Evolutionary conservation across 1,140 invertebrate genomes (phyloP), one percentile per base, ranked within the genome.

Genomic region (Habropoda laboriosa): DNA sequence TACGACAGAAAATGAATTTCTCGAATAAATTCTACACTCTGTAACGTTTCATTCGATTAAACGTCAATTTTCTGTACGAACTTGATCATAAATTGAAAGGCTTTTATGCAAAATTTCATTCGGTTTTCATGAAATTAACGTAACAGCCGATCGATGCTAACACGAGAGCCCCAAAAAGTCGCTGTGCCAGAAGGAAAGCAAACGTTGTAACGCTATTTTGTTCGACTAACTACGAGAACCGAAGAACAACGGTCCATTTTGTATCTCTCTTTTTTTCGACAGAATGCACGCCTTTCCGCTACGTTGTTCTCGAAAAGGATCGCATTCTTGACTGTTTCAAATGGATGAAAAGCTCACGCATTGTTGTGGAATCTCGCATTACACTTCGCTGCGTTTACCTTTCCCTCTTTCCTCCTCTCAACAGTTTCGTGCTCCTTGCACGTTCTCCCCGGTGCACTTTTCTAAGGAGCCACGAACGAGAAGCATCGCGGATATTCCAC

Each of bases 351-450:
- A 70, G 53, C 40, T n/a, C 53, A 58, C 53, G 75, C 66, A 70
- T 77, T 77, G 75, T 77, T 60, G 75, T n/a, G 66, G n/a, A 77
- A 77, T 77, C 75, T 77, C 32, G 51, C 66, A 13, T 77, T 49
- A 77, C 66, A 71, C 40, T 70, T 16, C 64, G 74, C 42, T 70
- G 74, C 64, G 40, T 67, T 27, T 68, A 42, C 40, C 35, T 60
- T 24, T 27, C 13, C 7, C 6, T 24, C 1, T 47, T 21, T 66
- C 8, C 3, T 49, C 13, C 18, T 24, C 10, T 32, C 13, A 5
- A 21, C 30, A 10, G 45, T 51, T 55, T 16, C n/a, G 35, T 10
- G 51, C 16, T 18, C 16, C 40, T 68, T 38, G 27, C n/a, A 30
- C 27, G 32, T 38, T 45, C n/a, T n/a, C n/a, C n/a, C n/a, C n/a